Conservation (phyloP, 37 sponge, comb jelly and placozoan genomes). For the Mnemiopsis leidyi region DNA sequence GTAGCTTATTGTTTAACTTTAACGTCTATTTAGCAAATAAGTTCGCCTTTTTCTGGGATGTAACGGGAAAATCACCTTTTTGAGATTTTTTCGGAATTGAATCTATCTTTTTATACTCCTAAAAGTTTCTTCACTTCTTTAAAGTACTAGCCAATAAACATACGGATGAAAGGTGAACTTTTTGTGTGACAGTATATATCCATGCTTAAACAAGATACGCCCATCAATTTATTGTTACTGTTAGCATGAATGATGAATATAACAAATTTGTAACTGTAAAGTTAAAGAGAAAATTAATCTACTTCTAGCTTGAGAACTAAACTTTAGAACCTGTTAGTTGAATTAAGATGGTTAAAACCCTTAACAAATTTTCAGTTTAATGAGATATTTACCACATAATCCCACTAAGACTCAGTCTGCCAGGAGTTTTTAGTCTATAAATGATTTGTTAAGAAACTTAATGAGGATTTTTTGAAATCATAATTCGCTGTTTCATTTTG, state of each 20-base stretch:
- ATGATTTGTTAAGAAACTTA: slow-evolving; percentile 51
- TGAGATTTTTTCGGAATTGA: too few relatives aligned
- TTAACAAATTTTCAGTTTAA: neutral
- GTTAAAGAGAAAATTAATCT: neutral
- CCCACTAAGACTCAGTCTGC: neutral
- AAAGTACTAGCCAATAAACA: too few relatives aligned
- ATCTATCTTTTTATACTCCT: too few relatives aligned
- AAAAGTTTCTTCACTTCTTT: too few relatives aligned
- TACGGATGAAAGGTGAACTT: too few relatives aligned
- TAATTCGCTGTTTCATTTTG: neutral
- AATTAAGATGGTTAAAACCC: neutral
- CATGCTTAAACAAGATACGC: neutral
- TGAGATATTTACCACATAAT: neutral
- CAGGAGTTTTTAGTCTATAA: neutral
- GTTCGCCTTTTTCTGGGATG: too few relatives aligned
- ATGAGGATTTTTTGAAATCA: slow-evolving; percentile 24
- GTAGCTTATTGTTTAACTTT: neutral
- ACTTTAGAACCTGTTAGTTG: neutral
- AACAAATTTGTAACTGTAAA: neutral
- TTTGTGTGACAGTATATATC: neutral
- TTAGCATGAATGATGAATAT: neutral
- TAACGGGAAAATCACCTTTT: too few relatives aligned
- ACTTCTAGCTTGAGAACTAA: neutral
- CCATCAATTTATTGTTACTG: too few relatives aligned
- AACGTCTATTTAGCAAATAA: too few relatives aligned